Evolutionary conservation across 2,888 invertebrate species (phyloP), one percentile per base, ranked within the genome.

Genomic region (Rhynchonema sp.): DNA sequence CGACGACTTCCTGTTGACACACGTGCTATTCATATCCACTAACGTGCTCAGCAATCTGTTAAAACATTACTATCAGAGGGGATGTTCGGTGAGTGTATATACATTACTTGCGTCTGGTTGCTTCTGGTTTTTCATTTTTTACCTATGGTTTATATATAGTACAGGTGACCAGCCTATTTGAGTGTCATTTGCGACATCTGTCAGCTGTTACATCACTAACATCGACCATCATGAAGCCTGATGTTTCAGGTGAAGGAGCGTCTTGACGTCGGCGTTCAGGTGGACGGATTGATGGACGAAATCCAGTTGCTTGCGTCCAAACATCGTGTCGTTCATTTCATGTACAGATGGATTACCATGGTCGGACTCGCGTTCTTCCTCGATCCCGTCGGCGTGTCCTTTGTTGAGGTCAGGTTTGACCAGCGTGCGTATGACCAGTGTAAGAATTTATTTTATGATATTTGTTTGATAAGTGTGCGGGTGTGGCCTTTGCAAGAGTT

Each of bases 1-100:
- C 57, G 86, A 86, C 70, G 86, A 87, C 74, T 87, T 86, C 72
- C 78, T 87, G 63, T 77, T 86, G 59, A 86, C 86, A 9, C 84
- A 87, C 73, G 83, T 84, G 66, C 83, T 86, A 56, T 87, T 85
- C 75, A 82, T 87, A 80, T 84, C 85, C 1, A 82, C 82, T 61
- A 81, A 82, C 67, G 81, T 83, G 66, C 77, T 87, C 64, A 82
- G 86, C 68, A 69, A 70, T 55, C 65, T 65, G 53, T 65, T 73
- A 22, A 71, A 69, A 59, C 59, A 61, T 38, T 73, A 72, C 61
- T 72, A 71, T 61, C 62, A 60, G 27, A 60, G 66, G 30, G 62
- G 63, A 20, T 61, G 62, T 27, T 55, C 60, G 56, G 66, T 66
- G 17, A 6, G 6, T n/a, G n/a, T n/a, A n/a, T n/a, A n/a, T n/a